Evolutionary conservation across 2,888 invertebrate species (phyloP), one percentile per base, ranked within the genome.

Genomic region (Bhutanitis thaidina): DNA sequence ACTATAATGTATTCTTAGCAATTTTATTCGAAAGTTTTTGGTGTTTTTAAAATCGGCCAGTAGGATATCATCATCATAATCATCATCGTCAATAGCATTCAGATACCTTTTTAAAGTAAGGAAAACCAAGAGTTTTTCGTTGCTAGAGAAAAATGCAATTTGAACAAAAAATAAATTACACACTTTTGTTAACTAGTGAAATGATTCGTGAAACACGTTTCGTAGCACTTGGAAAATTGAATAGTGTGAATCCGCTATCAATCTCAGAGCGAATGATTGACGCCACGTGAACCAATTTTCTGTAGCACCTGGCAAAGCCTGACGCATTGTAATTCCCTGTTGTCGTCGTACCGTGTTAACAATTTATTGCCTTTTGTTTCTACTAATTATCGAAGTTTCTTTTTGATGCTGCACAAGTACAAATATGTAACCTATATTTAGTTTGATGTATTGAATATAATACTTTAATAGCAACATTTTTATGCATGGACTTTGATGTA

Each of bases 211-310:
- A 45, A 51, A 51, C 40, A 45, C 43, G 32, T 46, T 41, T 46
- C 15, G 47, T 10, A 38, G 29, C 34, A 47, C 43, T 52, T 38
- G 43, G 47, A 52, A 52, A 52, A 52, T 52, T 52, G 52, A 47
- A 47, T 47, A 52, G 47, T 52, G 47, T 47, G 52, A 52, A 52
- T 52, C 47, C 48, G 48, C 43, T 48, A 69, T 66, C 67, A 67
- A 63, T 63, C 63, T 60, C 54, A 62, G 62, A 58, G 58, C 54
- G 59, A 57, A 61, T 61, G 69, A 67, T 67, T 68, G 74, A 74
- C 69, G 65, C 62, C 52, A 61, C 57, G 59, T 62, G 66, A 75
- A 75, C 71, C 69, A 73, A 74, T 75, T 75, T 65, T 61, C 56
- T 56, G 65, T 62, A 65, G 65, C 67, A 66, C 67, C 66, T 62